A percentile compares a stretch with the other conserved stretches of the same genome.
These are phyloP conservation scores for Patella depressa DNA, from an alignment of 2,888 invertebrate species.

Conservation along the genomic window DNA sequence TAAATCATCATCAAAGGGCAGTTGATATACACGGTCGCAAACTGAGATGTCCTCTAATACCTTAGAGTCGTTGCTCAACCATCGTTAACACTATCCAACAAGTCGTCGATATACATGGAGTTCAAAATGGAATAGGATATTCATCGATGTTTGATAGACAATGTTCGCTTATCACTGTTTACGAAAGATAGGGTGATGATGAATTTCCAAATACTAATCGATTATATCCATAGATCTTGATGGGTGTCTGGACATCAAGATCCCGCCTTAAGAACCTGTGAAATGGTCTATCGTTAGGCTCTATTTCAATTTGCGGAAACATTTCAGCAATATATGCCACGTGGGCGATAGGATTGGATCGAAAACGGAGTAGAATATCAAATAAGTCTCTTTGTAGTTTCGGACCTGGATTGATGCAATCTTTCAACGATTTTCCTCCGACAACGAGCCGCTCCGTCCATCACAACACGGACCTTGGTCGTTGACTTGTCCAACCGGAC, in stretches of 20 bases:
- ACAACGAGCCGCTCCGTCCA: too few species aligned
- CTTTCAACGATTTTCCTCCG: too few species aligned
- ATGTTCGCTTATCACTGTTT: background rate
- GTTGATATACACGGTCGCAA: background rate
- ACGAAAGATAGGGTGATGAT: background rate
- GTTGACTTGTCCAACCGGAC: too few species aligned
- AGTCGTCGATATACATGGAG: background rate
- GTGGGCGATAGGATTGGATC: background rate
- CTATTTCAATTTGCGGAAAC: constrained; percentile 4
- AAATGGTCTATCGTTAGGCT: background rate
- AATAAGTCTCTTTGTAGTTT: background rate
- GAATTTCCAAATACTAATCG: background rate
- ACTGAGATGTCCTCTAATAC: constrained; percentile 2
- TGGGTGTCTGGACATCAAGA: background rate
- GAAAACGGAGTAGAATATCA: constrained; percentile 2
- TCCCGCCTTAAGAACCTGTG: constrained; percentile 14
- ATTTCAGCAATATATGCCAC: background rate
- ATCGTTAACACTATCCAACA: background rate
- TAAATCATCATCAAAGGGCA: background rate
- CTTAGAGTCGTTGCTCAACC: background rate
- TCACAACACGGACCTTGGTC: too few species aligned
- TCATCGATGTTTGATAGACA: background rate
- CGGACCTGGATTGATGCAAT: background rate
- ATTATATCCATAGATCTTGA: background rate
- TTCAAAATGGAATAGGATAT: constrained; percentile 1